Conservation (phyloP, 1,140 invertebrate genomes). For the Anastatus disparis region DNA sequence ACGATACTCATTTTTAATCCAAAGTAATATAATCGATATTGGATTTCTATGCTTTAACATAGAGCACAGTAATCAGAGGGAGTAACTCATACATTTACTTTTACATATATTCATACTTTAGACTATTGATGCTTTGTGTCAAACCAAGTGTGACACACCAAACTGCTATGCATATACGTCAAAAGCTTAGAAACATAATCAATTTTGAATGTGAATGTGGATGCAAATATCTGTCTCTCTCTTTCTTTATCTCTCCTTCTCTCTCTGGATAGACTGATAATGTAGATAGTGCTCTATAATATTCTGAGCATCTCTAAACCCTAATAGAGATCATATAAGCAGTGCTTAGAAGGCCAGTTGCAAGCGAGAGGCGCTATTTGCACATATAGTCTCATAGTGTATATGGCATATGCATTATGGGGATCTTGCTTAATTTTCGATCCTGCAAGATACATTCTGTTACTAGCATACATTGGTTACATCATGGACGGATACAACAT, state of each 20-base stretch:
- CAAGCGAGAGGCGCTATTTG: not conserved
- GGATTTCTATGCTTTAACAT: no score
- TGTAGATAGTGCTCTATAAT: constrained; percentile 4
- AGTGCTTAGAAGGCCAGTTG: constrained; percentile 13
- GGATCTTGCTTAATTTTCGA: constrained; percentile 20
- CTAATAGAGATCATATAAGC: no score
- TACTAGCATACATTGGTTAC: not conserved
- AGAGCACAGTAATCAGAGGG: no score
- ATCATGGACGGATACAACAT: not conserved
- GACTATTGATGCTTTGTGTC: no score
- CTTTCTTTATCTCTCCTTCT: no score
- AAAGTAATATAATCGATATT: no score
- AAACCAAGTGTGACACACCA: no score
- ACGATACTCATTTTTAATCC: no score
- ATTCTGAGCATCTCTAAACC: not conserved
- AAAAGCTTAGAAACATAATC: constrained; percentile 4
- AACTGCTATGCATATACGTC: not conserved
- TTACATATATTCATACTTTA: no score
- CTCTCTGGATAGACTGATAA: constrained; percentile 18
- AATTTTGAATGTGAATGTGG: constrained; percentile 15
- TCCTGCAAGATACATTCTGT: not conserved
- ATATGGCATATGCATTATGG: constrained; percentile 5
- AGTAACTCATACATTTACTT: no score
- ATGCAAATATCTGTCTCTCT: no score
- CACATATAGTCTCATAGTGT: constrained; percentile 5